These are phyloP conservation scores for Heliocidaris erythrogramma DNA, from an alignment of 35 echinoderm and acorn worm species.

Conservation along the genomic window DNA sequence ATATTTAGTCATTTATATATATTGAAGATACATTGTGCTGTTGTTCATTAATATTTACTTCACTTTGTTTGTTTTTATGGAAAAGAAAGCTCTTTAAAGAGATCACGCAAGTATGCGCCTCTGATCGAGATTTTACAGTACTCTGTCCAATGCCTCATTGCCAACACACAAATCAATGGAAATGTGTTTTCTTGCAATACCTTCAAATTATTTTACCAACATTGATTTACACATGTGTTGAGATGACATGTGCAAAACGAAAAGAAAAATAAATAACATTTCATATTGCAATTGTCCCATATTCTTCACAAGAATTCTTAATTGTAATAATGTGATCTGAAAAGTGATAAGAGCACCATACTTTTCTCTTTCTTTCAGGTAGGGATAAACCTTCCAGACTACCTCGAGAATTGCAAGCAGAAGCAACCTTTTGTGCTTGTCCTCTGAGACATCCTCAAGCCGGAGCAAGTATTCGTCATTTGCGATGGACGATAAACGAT, in stretches of 20 bases:
- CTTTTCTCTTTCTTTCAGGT: slow-evolving; percentile 27
- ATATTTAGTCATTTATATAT: too few species aligned
- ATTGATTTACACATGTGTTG: slow-evolving; percentile 18
- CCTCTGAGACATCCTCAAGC: too few species aligned
- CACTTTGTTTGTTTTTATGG: neutral
- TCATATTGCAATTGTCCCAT: neutral
- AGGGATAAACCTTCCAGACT: slow-evolving; percentile 19
- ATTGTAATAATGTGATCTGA: slow-evolving; percentile 25
- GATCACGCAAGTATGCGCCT: slow-evolving; percentile 14
- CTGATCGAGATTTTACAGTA: neutral
- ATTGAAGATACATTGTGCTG: too few species aligned
- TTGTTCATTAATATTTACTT: too few species aligned
- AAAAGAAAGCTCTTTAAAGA: slow-evolving; percentile 31
- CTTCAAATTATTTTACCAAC: slow-evolving; percentile 7
- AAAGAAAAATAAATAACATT: slow-evolving; percentile 35
- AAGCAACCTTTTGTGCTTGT: too few species aligned
- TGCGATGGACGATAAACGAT: too few species aligned
- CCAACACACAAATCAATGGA: neutral
- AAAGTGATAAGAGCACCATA: slow-evolving; percentile 25
- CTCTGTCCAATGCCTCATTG: too few species aligned
- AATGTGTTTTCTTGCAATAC: slow-evolving; percentile 11
- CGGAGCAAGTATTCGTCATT: too few species aligned
- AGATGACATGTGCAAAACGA: slow-evolving; percentile 25
- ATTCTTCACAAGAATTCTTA: neutral
- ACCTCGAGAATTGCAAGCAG: neutral